Conservation (phyloP, 1,140 invertebrate species). For the Pseudomyrmex cubaensis region DNA sequence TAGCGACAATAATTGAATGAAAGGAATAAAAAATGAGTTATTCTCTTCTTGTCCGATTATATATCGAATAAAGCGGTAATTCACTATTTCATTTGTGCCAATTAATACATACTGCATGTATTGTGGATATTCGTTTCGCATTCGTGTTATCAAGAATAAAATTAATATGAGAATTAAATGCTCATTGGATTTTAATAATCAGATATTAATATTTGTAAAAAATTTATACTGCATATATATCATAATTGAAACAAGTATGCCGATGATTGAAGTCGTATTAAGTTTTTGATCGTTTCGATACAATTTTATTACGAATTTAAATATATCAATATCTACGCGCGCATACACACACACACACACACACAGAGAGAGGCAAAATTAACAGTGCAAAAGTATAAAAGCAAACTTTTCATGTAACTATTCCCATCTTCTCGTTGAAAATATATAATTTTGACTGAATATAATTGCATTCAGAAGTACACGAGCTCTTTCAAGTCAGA, state of each 20-base stretch:
- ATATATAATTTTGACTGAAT: constrained; percentile 9
- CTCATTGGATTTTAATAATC: constrained; percentile 6
- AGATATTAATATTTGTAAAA: constrained; percentile 20
- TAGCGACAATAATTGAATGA: not conserved
- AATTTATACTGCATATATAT: not conserved
- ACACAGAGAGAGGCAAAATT: not conserved
- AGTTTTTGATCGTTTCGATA: not conserved
- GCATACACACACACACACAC: too few relatives aligned
- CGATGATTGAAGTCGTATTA: constrained; percentile 3
- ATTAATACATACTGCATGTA: not conserved
- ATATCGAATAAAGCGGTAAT: too few relatives aligned
- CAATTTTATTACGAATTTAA: not conserved
- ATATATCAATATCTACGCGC: too few relatives aligned
- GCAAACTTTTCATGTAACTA: not conserved
- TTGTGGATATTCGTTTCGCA: not conserved
- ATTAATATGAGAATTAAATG: too few relatives aligned
- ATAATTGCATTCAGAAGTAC: not conserved
- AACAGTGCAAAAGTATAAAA: not conserved
- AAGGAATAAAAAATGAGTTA: not conserved
- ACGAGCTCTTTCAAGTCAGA: not conserved
- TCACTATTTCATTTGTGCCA: not conserved
- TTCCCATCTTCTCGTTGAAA: not conserved
- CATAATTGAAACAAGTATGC: not conserved
- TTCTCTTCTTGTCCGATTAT: not conserved
- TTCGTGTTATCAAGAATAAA: too few relatives aligned